Evolutionary conservation across 2,113 vertebrate genomes (phyloP), one percentile per base, ranked within the genome.

Genomic region (Dicaeum eximium): DNA sequence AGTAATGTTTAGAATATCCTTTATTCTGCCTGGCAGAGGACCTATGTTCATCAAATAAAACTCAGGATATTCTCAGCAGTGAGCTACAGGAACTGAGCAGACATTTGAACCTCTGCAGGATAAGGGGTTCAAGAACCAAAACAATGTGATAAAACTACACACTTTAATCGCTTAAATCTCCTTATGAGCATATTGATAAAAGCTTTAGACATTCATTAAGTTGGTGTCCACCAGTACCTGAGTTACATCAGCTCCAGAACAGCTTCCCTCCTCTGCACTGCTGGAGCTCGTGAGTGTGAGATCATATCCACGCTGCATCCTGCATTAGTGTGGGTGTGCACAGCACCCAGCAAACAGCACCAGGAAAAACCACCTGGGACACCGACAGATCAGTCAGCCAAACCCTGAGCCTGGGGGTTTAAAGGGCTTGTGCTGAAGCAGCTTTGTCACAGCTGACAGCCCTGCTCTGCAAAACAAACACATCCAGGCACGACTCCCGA

Each of bases 331-430:
- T 2, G n/a, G 12, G 4, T 8, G 22, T 7, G 13, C 64, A 50
- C 42, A 65, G 48, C 69, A 12, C 48, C 42, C 42, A 22, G 45
- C 65, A 35, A 25, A 38, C 48, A 30, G 50, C 61, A 38, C 18
- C 19, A 2, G 7, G 24, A 54, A 6, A 61, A 15, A 37, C 2
- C 66, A 31, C 16, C 51, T 21, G 0, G 0, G 67, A 7, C 53
- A 38, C 27, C 12, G 16, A 6, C 7, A 28, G 5, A 35, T 3
- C 37, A 22, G 17, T 31, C 21, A 31, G 1, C 54, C 27, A 22
- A 48, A 45, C 74, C 42, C 61, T 9, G 15, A 67, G 25, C 57
- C 27, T 11, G 7, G 13, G 9, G 28, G 1, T 4, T 58, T 31
- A 24, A 38, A 58, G 48, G 31, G 18, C 8, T 60, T 28, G 15